These are phyloP conservation scores for Andrena bicolor DNA, from an alignment of 2,888 invertebrate genomes.

Conservation along the genomic window DNA sequence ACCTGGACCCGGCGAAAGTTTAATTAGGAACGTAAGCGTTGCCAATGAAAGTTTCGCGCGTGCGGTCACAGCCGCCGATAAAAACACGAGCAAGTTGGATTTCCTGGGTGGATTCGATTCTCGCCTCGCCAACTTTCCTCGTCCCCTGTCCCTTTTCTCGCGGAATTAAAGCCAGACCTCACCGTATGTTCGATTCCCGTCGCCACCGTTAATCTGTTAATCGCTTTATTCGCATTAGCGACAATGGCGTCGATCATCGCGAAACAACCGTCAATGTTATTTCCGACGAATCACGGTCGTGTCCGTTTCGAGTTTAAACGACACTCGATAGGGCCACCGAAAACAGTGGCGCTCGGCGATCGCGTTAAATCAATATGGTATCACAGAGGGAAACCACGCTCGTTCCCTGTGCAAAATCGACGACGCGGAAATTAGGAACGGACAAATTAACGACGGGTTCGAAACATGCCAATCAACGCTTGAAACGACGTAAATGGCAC, in stretches of 20 bases:
- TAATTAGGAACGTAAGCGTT: slow-evolving; percentile 40
- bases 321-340: neutral
- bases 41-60: slow-evolving; percentile 15
- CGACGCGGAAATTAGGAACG: slow-evolving; percentile 45
- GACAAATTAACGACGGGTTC: slow-evolving; percentile 41
- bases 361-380: slow-evolving; percentile 14
- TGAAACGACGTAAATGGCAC: slow-evolving; percentile 24
- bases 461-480: slow-evolving; percentile 16
- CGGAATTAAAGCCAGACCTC: neutral
- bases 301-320: slow-evolving; percentile 23
- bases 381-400: slow-evolving; percentile 22
- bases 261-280: neutral
- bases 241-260: neutral
- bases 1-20: slow-evolving; percentile 36
- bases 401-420: slow-evolving; percentile 17
- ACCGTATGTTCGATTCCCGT: neutral
- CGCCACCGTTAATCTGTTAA: neutral
- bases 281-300: neutral
- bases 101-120: slow-evolving; percentile 13
- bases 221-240: neutral
- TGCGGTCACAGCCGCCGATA: neutral
- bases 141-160: neutral
- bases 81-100: slow-evolving; percentile 33
- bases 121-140: slow-evolving; percentile 7
- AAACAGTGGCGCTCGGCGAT: slow-evolving; percentile 10